Evolutionary conservation across 2,888 invertebrate genomes (phyloP).

Genomic region (Dastarcus helophoroides): DNA sequence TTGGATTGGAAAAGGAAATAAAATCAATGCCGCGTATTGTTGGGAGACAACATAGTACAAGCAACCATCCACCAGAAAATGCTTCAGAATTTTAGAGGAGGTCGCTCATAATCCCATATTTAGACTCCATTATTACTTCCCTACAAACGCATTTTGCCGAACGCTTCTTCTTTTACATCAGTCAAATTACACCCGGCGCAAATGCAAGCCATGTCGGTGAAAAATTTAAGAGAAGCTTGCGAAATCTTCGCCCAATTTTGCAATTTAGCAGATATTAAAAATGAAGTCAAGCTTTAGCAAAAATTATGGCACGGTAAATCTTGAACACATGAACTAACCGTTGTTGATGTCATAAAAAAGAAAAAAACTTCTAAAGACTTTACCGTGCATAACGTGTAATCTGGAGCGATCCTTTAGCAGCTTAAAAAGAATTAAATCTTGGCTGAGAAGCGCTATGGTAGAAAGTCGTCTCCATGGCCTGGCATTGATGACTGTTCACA

Average conservation of each 20-base stretch:
- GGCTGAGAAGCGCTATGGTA: conserved; percentile 7
- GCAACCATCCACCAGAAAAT: conserved; percentile 19
- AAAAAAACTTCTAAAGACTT: too few relatives aligned
- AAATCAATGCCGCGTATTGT: conserved; percentile 13
- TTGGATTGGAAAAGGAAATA: conserved; percentile 14
- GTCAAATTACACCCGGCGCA: conserved; percentile 7
- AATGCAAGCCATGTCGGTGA: background rate
- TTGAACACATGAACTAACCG: too few relatives aligned
- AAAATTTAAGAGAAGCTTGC: background rate
- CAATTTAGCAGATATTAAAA: background rate
- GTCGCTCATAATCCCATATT: conserved; percentile 22
- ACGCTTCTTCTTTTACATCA: conserved; percentile 13
- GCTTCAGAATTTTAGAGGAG: conserved; percentile 15
- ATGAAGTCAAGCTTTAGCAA: conserved; percentile 1
- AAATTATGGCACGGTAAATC: conserved; percentile 1
- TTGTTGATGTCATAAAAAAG: too few relatives aligned
- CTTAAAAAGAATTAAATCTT: conserved; percentile 5
- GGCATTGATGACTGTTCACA: conserved; percentile 7
- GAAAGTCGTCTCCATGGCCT: conserved; percentile 6
- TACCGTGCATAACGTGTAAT: background rate
- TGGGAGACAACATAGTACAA: conserved; percentile 19
- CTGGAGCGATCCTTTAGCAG: conserved; percentile 5
- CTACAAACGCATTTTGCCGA: conserved; percentile 10
- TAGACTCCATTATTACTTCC: conserved; percentile 19
- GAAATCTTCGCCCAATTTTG: background rate